phyloP scores from a whole-genome alignment of 2,113 vertebrate genomes.

The Mirounga angustirostris region DNA sequence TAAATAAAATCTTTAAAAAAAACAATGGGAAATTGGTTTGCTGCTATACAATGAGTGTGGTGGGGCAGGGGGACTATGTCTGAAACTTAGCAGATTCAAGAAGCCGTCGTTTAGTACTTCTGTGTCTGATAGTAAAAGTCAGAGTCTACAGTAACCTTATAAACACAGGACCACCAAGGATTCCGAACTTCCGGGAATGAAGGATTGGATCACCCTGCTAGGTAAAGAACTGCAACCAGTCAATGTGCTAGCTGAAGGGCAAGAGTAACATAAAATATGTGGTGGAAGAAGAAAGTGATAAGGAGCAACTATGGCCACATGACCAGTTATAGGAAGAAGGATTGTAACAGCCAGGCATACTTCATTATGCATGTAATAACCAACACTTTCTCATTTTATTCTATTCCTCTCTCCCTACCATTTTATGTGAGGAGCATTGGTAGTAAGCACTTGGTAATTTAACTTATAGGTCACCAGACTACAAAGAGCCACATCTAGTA shows the following conservation, averaged over 20 bases:
- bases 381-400: not conserved
- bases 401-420: not conserved
- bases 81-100: not conserved
- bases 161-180: not conserved
- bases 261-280: not conserved
- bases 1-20: no score
- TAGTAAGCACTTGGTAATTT: slow-evolving; percentile 28
- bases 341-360: not conserved
- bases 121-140: not conserved
- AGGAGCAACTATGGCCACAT: not conserved
- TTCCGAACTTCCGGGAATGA: not conserved
- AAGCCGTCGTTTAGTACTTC: not conserved
- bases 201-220: not conserved
- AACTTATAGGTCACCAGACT: slow-evolving; percentile 21
- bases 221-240: slow-evolving; percentile 25
- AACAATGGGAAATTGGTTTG: slow-evolving; percentile 1
- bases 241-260: not conserved
- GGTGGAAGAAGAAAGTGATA: not conserved
- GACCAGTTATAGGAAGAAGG: not conserved
- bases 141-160: slow-evolving; percentile 13
- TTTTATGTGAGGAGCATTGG: not conserved
- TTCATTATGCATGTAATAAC: not conserved
- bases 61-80: not conserved
- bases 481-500: not conserved
- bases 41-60: not conserved